Conservation (phyloP, 2,888 invertebrate species). For the Drosophila helvetica region DNA sequence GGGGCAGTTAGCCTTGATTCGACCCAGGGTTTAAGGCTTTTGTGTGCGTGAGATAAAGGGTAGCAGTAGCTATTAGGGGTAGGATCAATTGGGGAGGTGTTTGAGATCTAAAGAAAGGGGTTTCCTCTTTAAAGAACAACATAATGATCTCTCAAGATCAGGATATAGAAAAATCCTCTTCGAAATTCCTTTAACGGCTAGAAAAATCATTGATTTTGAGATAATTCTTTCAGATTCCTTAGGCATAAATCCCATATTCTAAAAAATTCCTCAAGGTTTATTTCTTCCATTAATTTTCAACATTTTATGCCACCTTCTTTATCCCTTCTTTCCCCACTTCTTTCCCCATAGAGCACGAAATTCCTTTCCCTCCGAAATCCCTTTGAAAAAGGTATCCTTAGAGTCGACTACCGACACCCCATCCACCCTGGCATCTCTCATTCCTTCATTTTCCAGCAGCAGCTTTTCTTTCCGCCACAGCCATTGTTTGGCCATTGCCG, state of each 20-base stretch:
- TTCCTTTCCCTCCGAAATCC: not conserved
- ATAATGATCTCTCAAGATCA: not conserved
- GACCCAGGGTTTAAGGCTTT: not conserved
- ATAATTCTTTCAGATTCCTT: not conserved
- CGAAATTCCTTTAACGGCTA: not conserved
- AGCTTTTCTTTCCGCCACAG: constrained; percentile 18
- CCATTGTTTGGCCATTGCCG: constrained; percentile 74
- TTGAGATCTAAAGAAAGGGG: not conserved
- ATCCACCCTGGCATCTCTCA: not conserved
- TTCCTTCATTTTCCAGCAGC: constrained; percentile 20
- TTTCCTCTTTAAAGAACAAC: not conserved
- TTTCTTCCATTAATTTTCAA: not conserved
- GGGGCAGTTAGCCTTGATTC: constrained; percentile 25
- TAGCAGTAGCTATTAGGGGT: not conserved
- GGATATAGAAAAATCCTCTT: not conserved
- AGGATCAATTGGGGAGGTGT: not conserved
- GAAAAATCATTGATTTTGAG: not conserved
- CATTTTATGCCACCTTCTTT: not conserved
- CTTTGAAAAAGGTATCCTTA: not conserved
- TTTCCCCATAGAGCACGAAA: not conserved
- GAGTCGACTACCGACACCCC: not conserved
- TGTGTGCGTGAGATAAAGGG: not conserved
- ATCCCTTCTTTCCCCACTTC: too few species aligned
- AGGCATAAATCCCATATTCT: rapidly evolving
- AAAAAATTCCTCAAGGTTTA: too few species aligned